phyloP scores from a whole-genome alignment of 2,888 invertebrate species.

The Morpho deidamia region DNA sequence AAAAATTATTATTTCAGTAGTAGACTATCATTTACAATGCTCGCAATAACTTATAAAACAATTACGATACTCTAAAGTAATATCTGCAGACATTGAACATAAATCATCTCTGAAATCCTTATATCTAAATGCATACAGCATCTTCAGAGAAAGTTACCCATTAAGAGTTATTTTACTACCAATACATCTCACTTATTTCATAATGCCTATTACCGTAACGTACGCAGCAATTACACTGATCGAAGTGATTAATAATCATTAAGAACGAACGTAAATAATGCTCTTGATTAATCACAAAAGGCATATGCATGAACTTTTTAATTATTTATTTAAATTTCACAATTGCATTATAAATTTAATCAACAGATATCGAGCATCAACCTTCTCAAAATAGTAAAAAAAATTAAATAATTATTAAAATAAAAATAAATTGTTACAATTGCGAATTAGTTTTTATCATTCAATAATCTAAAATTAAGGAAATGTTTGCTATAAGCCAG shows the following conservation, averaged over 20 bases:
- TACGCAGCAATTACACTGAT: not conserved
- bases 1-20: too few relatives aligned
- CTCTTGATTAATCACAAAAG: not conserved
- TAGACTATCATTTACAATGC: too few relatives aligned
- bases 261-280: not conserved
- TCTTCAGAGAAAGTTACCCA: not conserved
- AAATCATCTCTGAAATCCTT: constrained; percentile 3
- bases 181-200: constrained; percentile 6
- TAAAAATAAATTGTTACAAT: too few relatives aligned
- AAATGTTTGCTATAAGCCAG: too few relatives aligned
- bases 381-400: too few relatives aligned
- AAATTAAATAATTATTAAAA: too few relatives aligned
- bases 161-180: not conserved
- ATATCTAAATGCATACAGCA: constrained; percentile 4
- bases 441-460: too few relatives aligned
- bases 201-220: constrained; percentile 2
- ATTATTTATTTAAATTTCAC: too few relatives aligned
- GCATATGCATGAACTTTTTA: not conserved
- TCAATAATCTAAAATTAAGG: too few relatives aligned
- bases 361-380: too few relatives aligned
- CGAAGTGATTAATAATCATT: not conserved
- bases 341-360: too few relatives aligned
- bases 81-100: not conserved
- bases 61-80: not conserved
- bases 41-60: not conserved